These are phyloP conservation scores for Chelonus insularis DNA, from an alignment of 1,140 invertebrate species.

Conservation along the genomic window DNA sequence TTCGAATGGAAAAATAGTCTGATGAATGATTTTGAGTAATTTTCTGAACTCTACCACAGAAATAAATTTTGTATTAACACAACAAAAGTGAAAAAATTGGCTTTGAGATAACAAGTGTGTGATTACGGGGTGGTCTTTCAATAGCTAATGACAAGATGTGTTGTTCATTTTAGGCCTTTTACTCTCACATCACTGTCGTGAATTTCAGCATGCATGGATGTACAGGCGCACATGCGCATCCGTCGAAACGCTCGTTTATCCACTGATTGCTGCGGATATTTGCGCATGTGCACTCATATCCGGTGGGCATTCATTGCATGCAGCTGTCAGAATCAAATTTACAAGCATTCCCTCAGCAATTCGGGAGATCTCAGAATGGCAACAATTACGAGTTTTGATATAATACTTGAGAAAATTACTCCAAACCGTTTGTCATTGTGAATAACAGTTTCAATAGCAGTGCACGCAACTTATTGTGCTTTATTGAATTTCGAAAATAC, in stretches of 20 bases:
- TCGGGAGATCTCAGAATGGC: too few relatives aligned
- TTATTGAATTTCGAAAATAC: too few relatives aligned
- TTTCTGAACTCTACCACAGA: not conserved
- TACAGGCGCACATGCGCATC: conserved; percentile 32
- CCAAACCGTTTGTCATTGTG: too few relatives aligned
- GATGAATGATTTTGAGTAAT: not conserved
- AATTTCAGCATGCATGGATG: conserved; percentile 23
- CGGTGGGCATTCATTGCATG: conserved; percentile 22
- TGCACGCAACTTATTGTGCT: too few relatives aligned
- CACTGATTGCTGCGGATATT: conserved; percentile 27
- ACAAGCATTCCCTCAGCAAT: too few relatives aligned
- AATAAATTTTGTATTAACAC: conserved; percentile 31
- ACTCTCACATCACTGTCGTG: conserved; percentile 23
- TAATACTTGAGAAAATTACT: too few relatives aligned
- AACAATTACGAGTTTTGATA: too few relatives aligned
- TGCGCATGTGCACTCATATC: conserved; percentile 27
- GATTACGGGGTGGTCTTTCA: conserved; percentile 41
- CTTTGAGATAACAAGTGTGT: conserved; percentile 46
- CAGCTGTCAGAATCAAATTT: conserved; percentile 27
- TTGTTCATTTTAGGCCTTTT: conserved; percentile 11
- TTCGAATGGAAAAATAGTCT: not conserved
- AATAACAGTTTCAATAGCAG: too few relatives aligned
- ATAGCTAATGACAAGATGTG: conserved; percentile 38
- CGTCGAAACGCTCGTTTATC: conserved; percentile 28
- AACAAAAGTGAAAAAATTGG: conserved; percentile 44